Base-by-base conservation (phyloP, 2,888 invertebrate genomes). In the Polymixis flavicincta region DNA sequence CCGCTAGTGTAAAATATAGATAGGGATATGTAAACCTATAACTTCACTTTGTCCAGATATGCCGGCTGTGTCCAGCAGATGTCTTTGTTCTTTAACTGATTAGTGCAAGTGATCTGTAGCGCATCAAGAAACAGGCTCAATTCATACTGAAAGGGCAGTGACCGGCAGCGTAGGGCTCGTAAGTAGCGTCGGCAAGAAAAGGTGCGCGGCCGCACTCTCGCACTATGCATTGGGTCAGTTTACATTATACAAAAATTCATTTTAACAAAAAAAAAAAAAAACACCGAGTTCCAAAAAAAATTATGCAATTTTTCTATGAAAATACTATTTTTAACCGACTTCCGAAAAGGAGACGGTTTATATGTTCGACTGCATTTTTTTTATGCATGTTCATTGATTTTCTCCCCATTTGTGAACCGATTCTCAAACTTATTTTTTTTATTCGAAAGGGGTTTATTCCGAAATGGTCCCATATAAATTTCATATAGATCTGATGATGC, bases 31-130 rank as follows among this genome's bases (percentile, higher is more conserved):
- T 14, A 13, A 42, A 92, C 93, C 89, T 92, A 86, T 28, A 90
- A 75, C 7, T 77, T 74, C 14, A 90, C 85, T 75, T 89, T 91
- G 11, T 89, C 78, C 48, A 88, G 75, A 79, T 90, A 90, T 42
- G 91, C 87, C 0, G 81, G 74, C 4, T 90, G 85, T 37, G 88
- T 86, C 94, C 93, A 93, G 2, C 92, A 86, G 37, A 92, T 88
- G 81, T 88, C 91, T 71, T 93, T 92, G 76, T 87, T 92, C 76
- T 89, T 90, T 11, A 71, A 32, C 4, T 71, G 42, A n/a, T 84
- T 80, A 9, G 86, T 75, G 70, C 79, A 78, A 19, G 83, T 78
- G 3, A 71, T 74, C 91, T 92, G 89, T 57, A 89, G 89, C 17
- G 37, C 22, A 60, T 45, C 3, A 73, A 45, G 11, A 19, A 14